Evolutionary conservation across 35 echinoderm and acorn worm species (phyloP).

Genomic region (Eucidaris tribuloides): DNA sequence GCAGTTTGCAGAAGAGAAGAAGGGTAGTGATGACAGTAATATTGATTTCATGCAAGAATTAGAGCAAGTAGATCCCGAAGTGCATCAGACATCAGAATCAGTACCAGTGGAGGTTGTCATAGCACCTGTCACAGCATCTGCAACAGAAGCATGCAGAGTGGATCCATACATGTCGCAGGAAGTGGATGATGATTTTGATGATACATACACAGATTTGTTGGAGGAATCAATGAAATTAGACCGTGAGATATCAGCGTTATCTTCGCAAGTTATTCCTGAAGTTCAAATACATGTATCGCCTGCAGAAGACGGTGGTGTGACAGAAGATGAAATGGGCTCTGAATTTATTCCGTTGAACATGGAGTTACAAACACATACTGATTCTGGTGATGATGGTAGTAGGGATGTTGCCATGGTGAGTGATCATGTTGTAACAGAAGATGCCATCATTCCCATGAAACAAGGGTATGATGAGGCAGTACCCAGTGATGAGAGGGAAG

Average conservation of each 20-base stretch:
- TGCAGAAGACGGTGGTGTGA: background rate
- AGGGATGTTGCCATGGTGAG: no score
- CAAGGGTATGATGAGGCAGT: no score
- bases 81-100: no score
- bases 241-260: background rate
- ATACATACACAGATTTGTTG: background rate
- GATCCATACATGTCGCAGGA: background rate
- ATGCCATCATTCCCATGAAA: no score
- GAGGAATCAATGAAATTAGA: conserved; percentile 10
- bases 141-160: background rate
- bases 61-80: no score
- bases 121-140: background rate
- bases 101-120: background rate
- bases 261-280: background rate
- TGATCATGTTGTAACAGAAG: no score
- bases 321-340: conserved; percentile 14
- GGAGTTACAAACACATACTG: no score
- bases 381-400: no score
- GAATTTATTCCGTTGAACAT: conserved; percentile 1
- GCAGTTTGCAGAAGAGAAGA: no score
- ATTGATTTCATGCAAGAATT: no score
- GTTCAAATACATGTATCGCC: conserved; percentile 5
- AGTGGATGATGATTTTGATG: conserved; percentile 17
- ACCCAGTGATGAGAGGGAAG: no score
- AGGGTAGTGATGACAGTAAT: no score